These are phyloP conservation scores for Rhagium mordax DNA, from an alignment of 2,888 invertebrate species.

Conservation along the genomic window DNA sequence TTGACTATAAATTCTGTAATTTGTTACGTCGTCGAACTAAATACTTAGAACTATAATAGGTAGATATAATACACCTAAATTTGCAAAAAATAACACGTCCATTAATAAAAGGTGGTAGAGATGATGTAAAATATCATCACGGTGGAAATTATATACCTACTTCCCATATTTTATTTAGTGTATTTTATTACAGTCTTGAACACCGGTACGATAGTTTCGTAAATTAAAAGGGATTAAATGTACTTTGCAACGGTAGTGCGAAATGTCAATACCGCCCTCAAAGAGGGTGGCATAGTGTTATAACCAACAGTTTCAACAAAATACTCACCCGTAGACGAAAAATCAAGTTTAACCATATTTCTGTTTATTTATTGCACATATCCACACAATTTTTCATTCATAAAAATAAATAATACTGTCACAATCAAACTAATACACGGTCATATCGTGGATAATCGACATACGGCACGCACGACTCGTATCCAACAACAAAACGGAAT, in stretches of 20 bases:
- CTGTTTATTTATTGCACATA: constrained; percentile 52
- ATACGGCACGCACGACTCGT: constrained; percentile 40
- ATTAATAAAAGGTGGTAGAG: not conserved
- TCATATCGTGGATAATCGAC: constrained; percentile 9
- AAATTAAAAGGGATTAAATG: not conserved
- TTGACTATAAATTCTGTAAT: not conserved
- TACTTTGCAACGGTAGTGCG: constrained; percentile 28
- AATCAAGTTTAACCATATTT: constrained; percentile 65
- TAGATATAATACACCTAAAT: not conserved
- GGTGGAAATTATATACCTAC: too few species aligned
- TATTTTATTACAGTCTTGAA: too few species aligned
- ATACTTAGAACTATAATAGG: not conserved
- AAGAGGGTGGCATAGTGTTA: constrained; percentile 56
- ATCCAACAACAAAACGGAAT: constrained; percentile 48
- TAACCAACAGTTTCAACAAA: constrained; percentile 46
- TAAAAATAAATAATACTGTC: constrained; percentile 51
- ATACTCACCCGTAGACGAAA: constrained; percentile 64
- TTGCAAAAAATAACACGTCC: not conserved
- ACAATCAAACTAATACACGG: constrained; percentile 18
- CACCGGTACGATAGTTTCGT: too few species aligned
- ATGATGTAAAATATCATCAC: too few species aligned
- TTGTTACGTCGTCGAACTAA: not conserved
- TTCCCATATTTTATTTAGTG: too few species aligned
- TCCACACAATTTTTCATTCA: constrained; percentile 64
- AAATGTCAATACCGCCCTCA: constrained; percentile 66